Percentiles rank a stretch among this genome's conserved stretches.
phyloP scores from a whole-genome alignment of 1,140 invertebrate genomes.

The Brachionus manjavacas region DNA sequence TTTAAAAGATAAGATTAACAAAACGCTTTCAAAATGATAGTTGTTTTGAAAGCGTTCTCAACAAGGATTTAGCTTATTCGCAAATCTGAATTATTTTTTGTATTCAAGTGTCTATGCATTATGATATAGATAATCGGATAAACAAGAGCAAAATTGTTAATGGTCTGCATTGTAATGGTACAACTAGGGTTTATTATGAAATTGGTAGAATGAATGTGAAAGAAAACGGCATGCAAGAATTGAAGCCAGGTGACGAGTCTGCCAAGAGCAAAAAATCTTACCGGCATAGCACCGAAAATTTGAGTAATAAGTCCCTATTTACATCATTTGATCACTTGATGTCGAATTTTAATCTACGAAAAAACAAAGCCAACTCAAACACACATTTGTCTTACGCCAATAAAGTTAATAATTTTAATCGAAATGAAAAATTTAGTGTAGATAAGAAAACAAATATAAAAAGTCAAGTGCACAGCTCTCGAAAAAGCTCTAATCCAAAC shows the following conservation, averaged over 20 bases:
- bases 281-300: neutral
- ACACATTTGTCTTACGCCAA: constrained; percentile 5
- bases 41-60: neutral
- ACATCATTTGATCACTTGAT: constrained; percentile 6
- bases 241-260: neutral
- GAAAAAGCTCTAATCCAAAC: neutral
- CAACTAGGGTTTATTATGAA: neutral
- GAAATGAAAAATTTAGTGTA: neutral
- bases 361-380: constrained; percentile 24
- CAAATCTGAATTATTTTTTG: neutral
- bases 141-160: neutral
- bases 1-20: constrained; percentile 1
- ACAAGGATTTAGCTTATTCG: neutral
- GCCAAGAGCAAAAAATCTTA: neutral
- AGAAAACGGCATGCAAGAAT: neutral
- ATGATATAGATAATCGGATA: neutral
- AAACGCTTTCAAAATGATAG: neutral
- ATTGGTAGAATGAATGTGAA: neutral
- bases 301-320: neutral
- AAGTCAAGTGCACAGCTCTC: neutral
- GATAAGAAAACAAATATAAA: constrained; percentile 32
- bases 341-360: constrained; percentile 4
- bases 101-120: neutral
- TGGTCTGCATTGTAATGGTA: neutral
- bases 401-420: neutral